Evolutionary conservation across 2,113 vertebrate genomes (phyloP), one percentile per base, ranked within the genome.

Genomic region (Gulo gulo): DNA sequence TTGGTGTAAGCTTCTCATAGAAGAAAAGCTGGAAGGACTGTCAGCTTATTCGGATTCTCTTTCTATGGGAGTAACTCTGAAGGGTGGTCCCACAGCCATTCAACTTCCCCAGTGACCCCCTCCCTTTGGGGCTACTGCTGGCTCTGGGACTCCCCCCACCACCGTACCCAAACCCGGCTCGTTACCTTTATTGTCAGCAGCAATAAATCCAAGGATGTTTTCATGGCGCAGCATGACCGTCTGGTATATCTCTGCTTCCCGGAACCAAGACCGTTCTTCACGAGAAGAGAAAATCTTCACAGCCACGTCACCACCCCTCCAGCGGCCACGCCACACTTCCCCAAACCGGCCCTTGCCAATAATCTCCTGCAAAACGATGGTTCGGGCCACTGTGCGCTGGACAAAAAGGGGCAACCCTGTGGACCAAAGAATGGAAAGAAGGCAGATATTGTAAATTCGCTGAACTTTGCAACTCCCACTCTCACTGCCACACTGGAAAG

Each of bases 271-370:
- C 2, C 99, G 99, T 18, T 99, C 99, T 98, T 99, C 99, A 1
- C 99, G 99, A 0, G 99, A 99, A 0, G 99, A 99, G 98, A 99
- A 99, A 96, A 99, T 99, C 90, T 99, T 99, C 73, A 99, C 99
- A 0, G 99, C 99, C 8, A 99, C 99, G 0, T 99, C 99, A 0
- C 99, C 99, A 4, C 99, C 99, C 0, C 99, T 98, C 99, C 99
- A 99, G 94, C 99, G 99, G 78, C 99, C 99, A 0, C 99, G 98
- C 99, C 99, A 99, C 50, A 99, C 99, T 98, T 99, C 99, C 6
- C 99, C 99, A 0, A 99, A 99, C 16, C 99, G 99, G 4, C 99
- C 99, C 47, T 99, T 99, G 61, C 99, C 99, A 0, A 99, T 99
- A 65, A 99, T 99, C 98, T 99, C 99, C 98, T 99, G 99, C 2